Conservation (phyloP, 2,888 invertebrate genomes). For the Timema podura region DNA sequence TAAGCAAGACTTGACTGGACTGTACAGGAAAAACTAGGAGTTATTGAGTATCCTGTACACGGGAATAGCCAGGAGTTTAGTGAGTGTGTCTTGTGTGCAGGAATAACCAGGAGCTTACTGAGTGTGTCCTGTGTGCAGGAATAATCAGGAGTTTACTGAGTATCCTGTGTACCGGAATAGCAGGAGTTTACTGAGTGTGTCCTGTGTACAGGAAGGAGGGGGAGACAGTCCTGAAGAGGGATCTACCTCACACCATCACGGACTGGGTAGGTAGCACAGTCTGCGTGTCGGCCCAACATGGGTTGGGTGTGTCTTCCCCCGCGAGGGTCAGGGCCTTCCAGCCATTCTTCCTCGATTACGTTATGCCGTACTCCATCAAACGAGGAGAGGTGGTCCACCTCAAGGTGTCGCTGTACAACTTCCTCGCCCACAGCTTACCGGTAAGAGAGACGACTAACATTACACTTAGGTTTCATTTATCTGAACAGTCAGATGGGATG, state of each 20-base stretch:
- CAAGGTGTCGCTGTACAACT: slow-evolving; percentile 67
- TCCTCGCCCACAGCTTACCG: slow-evolving; percentile 62
- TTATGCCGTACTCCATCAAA: slow-evolving; percentile 61
- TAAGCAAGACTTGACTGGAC: too few relatives aligned
- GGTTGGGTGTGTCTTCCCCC: slow-evolving; percentile 50
- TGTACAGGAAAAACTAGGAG: too few relatives aligned
- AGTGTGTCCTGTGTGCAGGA: not conserved
- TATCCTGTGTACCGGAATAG: slow-evolving; percentile 37
- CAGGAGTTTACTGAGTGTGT: not conserved
- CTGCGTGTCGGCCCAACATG: slow-evolving; percentile 40
- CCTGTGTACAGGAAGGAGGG: slow-evolving; percentile 42
- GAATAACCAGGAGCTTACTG: not conserved
- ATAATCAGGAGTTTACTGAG: not conserved
- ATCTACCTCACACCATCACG: slow-evolving; percentile 58
- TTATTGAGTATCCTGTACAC: too few relatives aligned
- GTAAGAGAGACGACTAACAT: slow-evolving; percentile 47
- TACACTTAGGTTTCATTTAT: slow-evolving; percentile 5
- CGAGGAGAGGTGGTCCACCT: slow-evolving; percentile 62
- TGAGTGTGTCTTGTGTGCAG: too few relatives aligned
- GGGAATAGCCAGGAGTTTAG: too few relatives aligned
- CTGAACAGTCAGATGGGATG: not conserved
- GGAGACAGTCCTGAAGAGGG: slow-evolving; percentile 42
- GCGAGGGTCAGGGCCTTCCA: slow-evolving; percentile 56
- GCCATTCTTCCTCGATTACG: slow-evolving; percentile 70
- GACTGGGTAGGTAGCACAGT: slow-evolving; percentile 56